Conservation (phyloP, 1,140 invertebrate genomes). For the Gonatopus flavifemur region DNA sequence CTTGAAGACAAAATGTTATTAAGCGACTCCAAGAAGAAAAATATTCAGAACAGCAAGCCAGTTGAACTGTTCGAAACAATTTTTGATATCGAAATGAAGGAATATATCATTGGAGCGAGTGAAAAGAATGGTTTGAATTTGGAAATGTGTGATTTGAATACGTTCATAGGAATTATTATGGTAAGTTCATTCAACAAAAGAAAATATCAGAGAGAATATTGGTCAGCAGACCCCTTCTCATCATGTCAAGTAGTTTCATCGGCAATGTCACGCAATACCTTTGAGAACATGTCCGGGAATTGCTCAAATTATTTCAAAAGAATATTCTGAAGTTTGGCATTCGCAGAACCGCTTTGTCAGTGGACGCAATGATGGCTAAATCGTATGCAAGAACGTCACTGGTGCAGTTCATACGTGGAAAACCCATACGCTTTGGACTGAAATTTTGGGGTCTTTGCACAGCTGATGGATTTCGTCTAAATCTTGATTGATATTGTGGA, state of each 20-base stretch:
- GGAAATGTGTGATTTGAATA: slow-evolving; percentile 9
- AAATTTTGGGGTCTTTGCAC: slow-evolving; percentile 43
- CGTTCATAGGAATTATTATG: slow-evolving; percentile 17
- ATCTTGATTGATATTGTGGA: slow-evolving; percentile 43
- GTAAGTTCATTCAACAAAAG: slow-evolving; percentile 18
- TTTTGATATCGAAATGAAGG: slow-evolving; percentile 23
- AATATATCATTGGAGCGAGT: slow-evolving; percentile 21
- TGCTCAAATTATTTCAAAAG: slow-evolving; percentile 26
- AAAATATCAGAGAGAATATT: slow-evolving; percentile 20
- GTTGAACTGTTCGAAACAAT: slow-evolving; percentile 19
- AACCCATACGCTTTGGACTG: slow-evolving; percentile 41
- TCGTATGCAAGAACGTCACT: slow-evolving; percentile 45
- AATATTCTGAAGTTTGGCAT: slow-evolving; percentile 26
- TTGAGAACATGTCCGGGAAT: slow-evolving; percentile 26
- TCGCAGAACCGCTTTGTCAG: slow-evolving; percentile 31
- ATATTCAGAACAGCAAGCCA: slow-evolving; percentile 8
- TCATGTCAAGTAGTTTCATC: slow-evolving; percentile 7
- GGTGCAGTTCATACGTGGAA: slow-evolving; percentile 47
- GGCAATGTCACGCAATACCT: slow-evolving; percentile 7
- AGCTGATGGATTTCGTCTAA: slow-evolving; percentile 36
- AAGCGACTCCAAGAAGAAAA: slow-evolving; percentile 9
- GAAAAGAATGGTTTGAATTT: slow-evolving; percentile 15
- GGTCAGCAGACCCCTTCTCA: slow-evolving; percentile 17
- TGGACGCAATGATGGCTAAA: slow-evolving; percentile 46
- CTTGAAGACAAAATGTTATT: slow-evolving; percentile 15